Base-by-base conservation (phyloP, 2,797 vertebrate genomes). In the Hafferia zeledoni region DNA sequence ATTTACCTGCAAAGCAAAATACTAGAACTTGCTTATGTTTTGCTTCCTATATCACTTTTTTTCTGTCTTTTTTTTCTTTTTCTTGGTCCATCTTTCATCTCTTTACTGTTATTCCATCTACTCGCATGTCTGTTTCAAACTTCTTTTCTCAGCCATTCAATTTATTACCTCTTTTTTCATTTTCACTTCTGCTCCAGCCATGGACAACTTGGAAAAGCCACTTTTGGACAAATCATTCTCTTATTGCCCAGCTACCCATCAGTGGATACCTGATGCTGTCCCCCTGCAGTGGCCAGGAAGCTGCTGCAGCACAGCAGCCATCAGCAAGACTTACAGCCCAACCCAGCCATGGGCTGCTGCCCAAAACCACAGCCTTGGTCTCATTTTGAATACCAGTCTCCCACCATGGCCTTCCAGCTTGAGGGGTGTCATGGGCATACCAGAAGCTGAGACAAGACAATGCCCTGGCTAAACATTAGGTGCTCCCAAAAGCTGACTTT, bases 371-470 rank as follows among this genome's bases (percentile, higher is more conserved):
- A 63, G 49, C 27, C 44, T 46, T 35, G 41, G 14, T 52, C 39
- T 59, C 31, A 6, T 47, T 68, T 50, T 24, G 27, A 15, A 37
- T 37, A 15, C 47, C 44, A 78, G 15, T 23, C 25, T 31, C 9
- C 19, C 6, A 20, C 43, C 0, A 0, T 8, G 33, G 28, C 46
- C 27, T 43, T 68, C 49, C 55, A 3, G 8, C 3, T 0, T n/a
- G 5, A 20, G 63, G 41, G 8, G 13, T 83, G 28, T 53, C 53
- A 24, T 0, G 2, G 43, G 27, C 46, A 39, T 12, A 31, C 9
- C 24, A 5, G 14, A 49, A 79, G 2, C 13, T n/a, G 23, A 31
- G 37, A 49, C 23, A 74, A 69, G 69, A 77, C 70, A 72, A 89
- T 5, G 3, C 15, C 27, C 52, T 41, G n/a, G 19, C 16, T 83